Conservation (phyloP, 2,797 vertebrate genomes). For the Coreius guichenoti region DNA sequence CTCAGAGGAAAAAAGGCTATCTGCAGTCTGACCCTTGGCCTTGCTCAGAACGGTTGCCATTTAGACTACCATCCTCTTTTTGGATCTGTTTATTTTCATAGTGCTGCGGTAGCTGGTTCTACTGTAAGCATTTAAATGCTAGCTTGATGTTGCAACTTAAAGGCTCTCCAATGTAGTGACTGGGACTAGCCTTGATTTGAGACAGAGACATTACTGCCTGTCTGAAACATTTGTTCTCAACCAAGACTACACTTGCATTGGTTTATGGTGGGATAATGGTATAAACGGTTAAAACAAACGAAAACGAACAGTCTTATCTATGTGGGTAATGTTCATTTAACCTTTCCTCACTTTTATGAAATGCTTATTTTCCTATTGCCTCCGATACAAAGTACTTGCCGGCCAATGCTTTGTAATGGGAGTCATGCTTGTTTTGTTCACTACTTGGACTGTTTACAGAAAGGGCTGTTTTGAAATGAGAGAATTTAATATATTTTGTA, state of each 20-base stretch:
- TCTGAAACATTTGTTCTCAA: conserved; percentile 58
- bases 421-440: conserved; percentile 67
- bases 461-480: conserved; percentile 81
- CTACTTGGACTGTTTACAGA: conserved; percentile 91
- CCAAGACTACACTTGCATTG: conserved; percentile 66
- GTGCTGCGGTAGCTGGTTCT: conserved; percentile 71
- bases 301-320: conserved; percentile 67
- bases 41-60: conserved; percentile 76
- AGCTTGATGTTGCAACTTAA: conserved; percentile 50
- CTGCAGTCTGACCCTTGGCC: conserved; percentile 74
- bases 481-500: conserved; percentile 97
- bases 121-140: conserved; percentile 51
- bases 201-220: conserved; percentile 53
- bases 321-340: conserved; percentile 63
- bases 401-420: conserved; percentile 83
- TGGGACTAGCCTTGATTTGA: conserved; percentile 49
- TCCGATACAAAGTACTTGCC: conserved; percentile 82
- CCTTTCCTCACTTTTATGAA: conserved; percentile 48
- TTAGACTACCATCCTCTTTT: conserved; percentile 71
- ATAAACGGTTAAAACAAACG: conserved; percentile 67
- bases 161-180: conserved; percentile 69
- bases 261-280: conserved; percentile 65
- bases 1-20: conserved; percentile 77
- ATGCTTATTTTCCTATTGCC: conserved; percentile 64
- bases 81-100: conserved; percentile 68